Evolutionary conservation across 2,797 vertebrate species (phyloP).

Genomic region (Protosalanx chinensis): DNA sequence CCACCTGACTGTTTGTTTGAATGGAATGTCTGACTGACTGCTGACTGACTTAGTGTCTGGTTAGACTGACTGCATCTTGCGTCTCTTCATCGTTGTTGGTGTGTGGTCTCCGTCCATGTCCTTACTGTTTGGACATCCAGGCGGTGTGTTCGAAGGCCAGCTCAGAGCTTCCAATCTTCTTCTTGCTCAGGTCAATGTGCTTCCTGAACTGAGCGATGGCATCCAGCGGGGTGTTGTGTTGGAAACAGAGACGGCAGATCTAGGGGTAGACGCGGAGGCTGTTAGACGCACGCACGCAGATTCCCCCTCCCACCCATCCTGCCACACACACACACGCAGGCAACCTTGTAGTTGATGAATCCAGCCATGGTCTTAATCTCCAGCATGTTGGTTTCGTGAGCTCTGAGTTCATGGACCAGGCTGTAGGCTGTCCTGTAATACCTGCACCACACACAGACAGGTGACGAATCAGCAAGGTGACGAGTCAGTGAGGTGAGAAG

Average conservation of each 20-base stretch:
- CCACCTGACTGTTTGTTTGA: neutral
- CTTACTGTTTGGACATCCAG: constrained; percentile 99
- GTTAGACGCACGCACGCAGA: neutral
- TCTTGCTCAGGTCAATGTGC: constrained; percentile 95
- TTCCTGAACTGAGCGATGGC: constrained; percentile 97
- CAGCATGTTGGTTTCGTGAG: constrained; percentile 96
- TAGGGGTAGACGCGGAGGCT: constrained; percentile 42
- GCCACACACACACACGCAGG: neutral
- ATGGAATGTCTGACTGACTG: neutral
- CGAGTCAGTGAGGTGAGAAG: too few relatives aligned
- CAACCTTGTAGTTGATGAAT: constrained; percentile 98
- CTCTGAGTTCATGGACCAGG: constrained; percentile 91
- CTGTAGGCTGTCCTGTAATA: constrained; percentile 94
- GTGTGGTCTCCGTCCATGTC: constrained; percentile 2
- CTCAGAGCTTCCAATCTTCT: constrained; percentile 94
- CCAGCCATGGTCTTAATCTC: constrained; percentile 99
- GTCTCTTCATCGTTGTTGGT: neutral
- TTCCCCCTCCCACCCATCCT: neutral
- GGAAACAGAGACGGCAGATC: constrained; percentile 98
- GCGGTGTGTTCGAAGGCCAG: constrained; percentile 92
- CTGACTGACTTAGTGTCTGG: neutral
- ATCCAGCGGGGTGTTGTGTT: constrained; percentile 95
- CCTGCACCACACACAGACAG: constrained; percentile 57
- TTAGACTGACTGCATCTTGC: neutral
- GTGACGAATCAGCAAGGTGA: too few relatives aligned